Percentiles rank a stretch among this genome's conserved stretches.
Conservation (phyloP, 2,797 vertebrate species). For the Myotis planiceps region DNA sequence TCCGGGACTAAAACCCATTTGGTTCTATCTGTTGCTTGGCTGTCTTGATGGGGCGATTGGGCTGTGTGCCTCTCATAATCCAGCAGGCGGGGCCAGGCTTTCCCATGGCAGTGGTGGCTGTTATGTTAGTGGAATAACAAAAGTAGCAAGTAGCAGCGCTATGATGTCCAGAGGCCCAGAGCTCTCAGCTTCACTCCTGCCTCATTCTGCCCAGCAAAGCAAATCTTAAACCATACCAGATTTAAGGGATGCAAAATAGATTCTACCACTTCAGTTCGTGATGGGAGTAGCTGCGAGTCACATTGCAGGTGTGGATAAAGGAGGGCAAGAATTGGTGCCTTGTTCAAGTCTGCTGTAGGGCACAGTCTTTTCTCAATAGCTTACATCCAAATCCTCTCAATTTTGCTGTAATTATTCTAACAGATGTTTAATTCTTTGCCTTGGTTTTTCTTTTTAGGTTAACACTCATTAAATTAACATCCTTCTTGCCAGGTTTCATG, state of each 20-base stretch:
- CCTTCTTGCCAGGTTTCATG: not conserved
- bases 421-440: not conserved
- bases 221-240: not conserved
- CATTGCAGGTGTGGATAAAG: too few relatives aligned
- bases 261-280: too few relatives aligned
- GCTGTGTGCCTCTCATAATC: rapidly evolving
- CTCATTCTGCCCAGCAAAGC: not conserved
- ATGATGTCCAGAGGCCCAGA: not conserved
- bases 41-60: not conserved
- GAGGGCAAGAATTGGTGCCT: not conserved
- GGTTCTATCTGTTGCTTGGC: not conserved
- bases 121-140: not conserved
- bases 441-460: not conserved
- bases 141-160: not conserved
- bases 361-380: not conserved
- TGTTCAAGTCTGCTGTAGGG: too few relatives aligned
- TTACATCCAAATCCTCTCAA: not conserved
- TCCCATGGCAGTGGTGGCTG: not conserved
- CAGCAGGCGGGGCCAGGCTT: too few relatives aligned
- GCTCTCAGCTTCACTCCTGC: not conserved
- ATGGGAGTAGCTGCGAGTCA: not conserved
- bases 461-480: not conserved
- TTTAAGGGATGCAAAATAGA: not conserved
- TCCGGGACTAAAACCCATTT: not conserved
- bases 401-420: not conserved